Evolutionary conservation across 2,888 invertebrate species (phyloP).

Genomic region (Cryptocephalus moraei): DNA sequence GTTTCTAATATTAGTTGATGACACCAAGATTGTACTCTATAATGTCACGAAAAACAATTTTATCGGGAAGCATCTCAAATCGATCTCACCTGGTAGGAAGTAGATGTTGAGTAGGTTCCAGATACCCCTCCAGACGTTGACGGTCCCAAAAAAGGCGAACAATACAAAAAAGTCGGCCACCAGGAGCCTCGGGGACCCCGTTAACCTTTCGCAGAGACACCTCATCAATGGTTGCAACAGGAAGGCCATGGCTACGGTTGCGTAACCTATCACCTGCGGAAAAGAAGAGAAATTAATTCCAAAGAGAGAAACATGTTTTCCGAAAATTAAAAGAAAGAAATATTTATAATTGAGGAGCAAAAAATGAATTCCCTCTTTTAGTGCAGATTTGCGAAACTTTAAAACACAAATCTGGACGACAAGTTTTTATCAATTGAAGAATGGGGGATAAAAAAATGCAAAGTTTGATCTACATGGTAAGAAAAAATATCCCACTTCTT

Average conservation of each 20-base stretch:
- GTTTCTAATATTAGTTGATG: no score
- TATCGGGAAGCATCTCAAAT: not conserved
- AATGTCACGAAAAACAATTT: not conserved
- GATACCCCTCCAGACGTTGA: conserved; percentile 82
- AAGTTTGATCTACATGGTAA: no score
- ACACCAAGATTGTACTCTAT: no score
- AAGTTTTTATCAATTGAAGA: no score
- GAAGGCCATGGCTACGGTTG: conserved; percentile 61
- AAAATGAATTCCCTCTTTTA: no score
- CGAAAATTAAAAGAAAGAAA: no score
- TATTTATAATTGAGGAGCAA: no score
- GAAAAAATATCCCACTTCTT: no score
- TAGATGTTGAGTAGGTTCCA: conserved; percentile 75
- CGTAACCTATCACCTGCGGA: conserved; percentile 63
- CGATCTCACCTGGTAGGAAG: conserved; percentile 57
- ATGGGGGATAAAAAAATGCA: no score
- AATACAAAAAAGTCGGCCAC: conserved; percentile 69
- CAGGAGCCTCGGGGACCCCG: conserved; percentile 56
- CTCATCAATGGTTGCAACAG: conserved; percentile 63
- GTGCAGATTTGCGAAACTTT: no score
- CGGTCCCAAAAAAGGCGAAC: conserved; percentile 67
- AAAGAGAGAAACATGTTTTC: no score
- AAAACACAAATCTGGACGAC: no score
- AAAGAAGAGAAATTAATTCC: conserved; percentile 4
- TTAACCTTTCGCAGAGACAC: conserved; percentile 56